Evolutionary conservation across 2,888 invertebrate species (phyloP).

Genomic region (Malthinus flaveolus): DNA sequence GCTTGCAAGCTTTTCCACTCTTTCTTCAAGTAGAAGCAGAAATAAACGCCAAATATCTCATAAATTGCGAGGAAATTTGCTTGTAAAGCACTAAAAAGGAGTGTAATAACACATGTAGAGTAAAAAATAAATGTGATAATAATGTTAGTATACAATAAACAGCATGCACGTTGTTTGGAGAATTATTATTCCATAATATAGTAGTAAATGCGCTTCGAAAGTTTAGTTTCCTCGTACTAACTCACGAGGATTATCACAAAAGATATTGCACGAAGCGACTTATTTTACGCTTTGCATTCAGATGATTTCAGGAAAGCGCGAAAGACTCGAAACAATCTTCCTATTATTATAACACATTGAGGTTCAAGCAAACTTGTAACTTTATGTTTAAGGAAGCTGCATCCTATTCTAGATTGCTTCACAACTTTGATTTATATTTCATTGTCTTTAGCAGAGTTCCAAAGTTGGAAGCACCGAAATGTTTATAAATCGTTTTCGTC

Average conservation of each 20-base stretch:
- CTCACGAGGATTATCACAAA: background rate
- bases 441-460: constrained; percentile 23
- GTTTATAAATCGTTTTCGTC: constrained; percentile 13
- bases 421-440: constrained; percentile 30
- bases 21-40: too few species aligned
- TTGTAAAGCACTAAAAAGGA: too few species aligned
- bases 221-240: too few species aligned
- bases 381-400: constrained; percentile 22
- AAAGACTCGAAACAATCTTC: constrained; percentile 30
- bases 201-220: too few species aligned
- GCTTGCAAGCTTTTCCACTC: too few species aligned
- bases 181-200: too few species aligned
- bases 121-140: too few species aligned
- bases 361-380: constrained; percentile 25
- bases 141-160: too few species aligned
- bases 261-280: background rate
- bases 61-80: too few species aligned
- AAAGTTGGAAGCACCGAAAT: constrained; percentile 13
- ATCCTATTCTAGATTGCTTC: constrained; percentile 28
- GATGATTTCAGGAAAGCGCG: constrained; percentile 23
- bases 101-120: too few species aligned
- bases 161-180: too few species aligned
- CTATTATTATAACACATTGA: constrained; percentile 29
- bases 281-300: constrained; percentile 19
- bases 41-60: too few species aligned